Conservation (phyloP, 2,888 invertebrate species). For the Drosophila seclusa region DNA sequence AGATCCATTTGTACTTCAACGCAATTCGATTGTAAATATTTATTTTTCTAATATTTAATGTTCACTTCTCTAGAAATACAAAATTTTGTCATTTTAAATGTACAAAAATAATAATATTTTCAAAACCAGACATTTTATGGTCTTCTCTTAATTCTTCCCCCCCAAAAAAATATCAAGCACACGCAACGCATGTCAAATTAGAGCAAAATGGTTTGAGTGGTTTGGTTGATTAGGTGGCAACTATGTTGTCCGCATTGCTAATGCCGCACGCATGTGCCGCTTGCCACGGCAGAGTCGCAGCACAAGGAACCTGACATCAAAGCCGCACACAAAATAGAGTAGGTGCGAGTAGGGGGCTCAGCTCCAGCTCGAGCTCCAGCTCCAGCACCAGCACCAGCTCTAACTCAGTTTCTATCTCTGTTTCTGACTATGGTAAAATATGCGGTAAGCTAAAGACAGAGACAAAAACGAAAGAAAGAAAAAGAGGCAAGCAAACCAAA, state of each 20-base stretch:
- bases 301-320: slow-evolving; percentile 62
- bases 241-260: slow-evolving; percentile 57
- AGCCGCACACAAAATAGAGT: slow-evolving; percentile 42
- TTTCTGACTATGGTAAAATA: slow-evolving; percentile 46
- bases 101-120: slow-evolving; percentile 61
- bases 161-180: background rate
- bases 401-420: slow-evolving; percentile 37
- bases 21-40: slow-evolving; percentile 84
- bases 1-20: slow-evolving; percentile 53
- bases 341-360: slow-evolving; percentile 45
- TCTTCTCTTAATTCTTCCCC: background rate
- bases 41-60: slow-evolving; percentile 75
- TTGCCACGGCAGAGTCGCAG: slow-evolving; percentile 8
- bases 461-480: slow-evolving; percentile 21
- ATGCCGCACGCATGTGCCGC: slow-evolving; percentile 55
- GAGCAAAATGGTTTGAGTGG: slow-evolving; percentile 8
- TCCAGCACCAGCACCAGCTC: slow-evolving; percentile 22
- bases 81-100: slow-evolving; percentile 75
- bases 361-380: slow-evolving; percentile 30
- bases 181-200: slow-evolving; percentile 2
- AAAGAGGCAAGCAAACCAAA: slow-evolving; percentile 19
- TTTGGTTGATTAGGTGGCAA: slow-evolving; percentile 33
- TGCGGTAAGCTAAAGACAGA: slow-evolving; percentile 43
- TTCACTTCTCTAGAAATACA: slow-evolving; percentile 62
- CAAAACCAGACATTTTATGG: slow-evolving; percentile 15